Evolutionary conservation across 2,797 vertebrate species (phyloP), one percentile per base, ranked within the genome.

Genomic region (Botia kubotai): DNA sequence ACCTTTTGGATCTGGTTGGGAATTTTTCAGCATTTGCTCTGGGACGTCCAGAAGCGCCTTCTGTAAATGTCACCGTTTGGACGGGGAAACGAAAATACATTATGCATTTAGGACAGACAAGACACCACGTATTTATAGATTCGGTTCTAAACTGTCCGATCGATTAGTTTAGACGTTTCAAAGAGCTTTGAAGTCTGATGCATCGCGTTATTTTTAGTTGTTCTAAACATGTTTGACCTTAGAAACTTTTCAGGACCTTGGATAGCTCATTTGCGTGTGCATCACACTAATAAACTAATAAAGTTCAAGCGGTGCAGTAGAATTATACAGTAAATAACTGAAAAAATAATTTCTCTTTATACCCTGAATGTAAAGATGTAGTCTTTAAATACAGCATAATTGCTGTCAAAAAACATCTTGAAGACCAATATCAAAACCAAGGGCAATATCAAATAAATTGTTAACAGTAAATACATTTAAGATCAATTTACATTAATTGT

Each of bases 11-110:
- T 82, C 81, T 87, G 87, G 86, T 79, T 87, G 87, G 77, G 91
- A 87, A 87, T 91, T 91, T 66, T 90, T 85, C 79, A 75, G 77
- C 83, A 76, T 86, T 85, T 78, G 85, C 53, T 77, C 79, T 29
- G 74, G 88, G 85, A 88, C 84, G 84, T 82, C 89, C 85, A 52
- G 89, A 90, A 90, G 89, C 84, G 79, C 21, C 83, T 84, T 89
- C 86, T 88, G 92, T 89, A 94, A 94, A 94, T 94, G 93, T 93
- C 93, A 94, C 71, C 26, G 75, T 79, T 62, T 79, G 73, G 83
- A 77, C 67, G 78, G 83, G 78, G 85, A 48, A 46, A 72, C 1
- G 36, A 69, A 87, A 71, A 91, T 91, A 86, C 88, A 94, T 93
- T 87, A 93, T 94, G 92, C 91, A 94, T 77, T 87, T 86, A 77